A percentile compares a stretch with the other conserved stretches of the same genome.
These are phyloP conservation scores for Gryllus bimaculatus DNA, from an alignment of 1,140 invertebrate species.

Conservation along the genomic window DNA sequence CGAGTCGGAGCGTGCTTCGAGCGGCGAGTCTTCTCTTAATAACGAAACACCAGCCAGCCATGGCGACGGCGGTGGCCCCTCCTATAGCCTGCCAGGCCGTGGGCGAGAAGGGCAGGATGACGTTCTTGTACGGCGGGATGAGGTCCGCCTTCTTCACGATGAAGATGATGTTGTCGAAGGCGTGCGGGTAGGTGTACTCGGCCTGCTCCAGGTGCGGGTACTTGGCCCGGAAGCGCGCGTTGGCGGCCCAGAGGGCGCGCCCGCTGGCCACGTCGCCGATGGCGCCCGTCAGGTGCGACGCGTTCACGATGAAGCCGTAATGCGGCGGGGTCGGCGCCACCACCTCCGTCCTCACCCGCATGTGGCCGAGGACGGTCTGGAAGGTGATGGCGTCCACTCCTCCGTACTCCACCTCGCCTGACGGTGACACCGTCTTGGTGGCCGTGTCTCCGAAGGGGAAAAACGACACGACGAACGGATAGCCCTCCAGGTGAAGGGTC, in stretches of 20 bases:
- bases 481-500: background rate
- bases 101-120: constrained; percentile 32
- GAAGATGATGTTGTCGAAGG: constrained; percentile 34
- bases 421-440: background rate
- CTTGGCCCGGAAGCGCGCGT: constrained; percentile 32
- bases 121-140: constrained; percentile 34
- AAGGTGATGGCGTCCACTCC: background rate
- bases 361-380: background rate
- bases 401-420: background rate
- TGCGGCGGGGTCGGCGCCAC: background rate
- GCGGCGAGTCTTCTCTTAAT: background rate
- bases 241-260: constrained; percentile 33
- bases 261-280: constrained; percentile 31
- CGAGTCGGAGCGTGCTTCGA: background rate
- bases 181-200: constrained; percentile 31
- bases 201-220: constrained; percentile 27
- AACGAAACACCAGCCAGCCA: constrained; percentile 27
- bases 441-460: background rate
- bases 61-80: constrained; percentile 22
- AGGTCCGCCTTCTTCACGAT: constrained; percentile 32
- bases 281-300: constrained; percentile 33
- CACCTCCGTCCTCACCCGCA: background rate
- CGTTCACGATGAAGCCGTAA: constrained; percentile 28
- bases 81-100: constrained; percentile 30
- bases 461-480: background rate